Percentiles rank a stretch among this genome's conserved stretches.
These are phyloP conservation scores for Icerya purchasi DNA, from an alignment of 2,888 invertebrate species.

Conservation along the genomic window DNA sequence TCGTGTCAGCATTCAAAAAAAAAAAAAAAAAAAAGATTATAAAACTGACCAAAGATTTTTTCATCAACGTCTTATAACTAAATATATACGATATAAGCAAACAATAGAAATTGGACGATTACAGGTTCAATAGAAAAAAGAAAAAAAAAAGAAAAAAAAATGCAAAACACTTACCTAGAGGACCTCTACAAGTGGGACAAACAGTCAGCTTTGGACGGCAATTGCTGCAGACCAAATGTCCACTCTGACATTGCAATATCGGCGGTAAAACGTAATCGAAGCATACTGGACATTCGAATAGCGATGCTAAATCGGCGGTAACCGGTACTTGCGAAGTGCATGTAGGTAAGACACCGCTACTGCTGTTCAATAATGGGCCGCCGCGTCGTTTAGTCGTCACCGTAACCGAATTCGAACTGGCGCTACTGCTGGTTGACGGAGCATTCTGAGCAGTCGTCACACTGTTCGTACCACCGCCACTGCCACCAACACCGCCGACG, in stretches of 20 bases:
- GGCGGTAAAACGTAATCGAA: slow-evolving; percentile 99
- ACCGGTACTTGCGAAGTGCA: slow-evolving; percentile 16
- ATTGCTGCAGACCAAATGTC: slow-evolving; percentile 92
- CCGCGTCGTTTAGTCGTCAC: slow-evolving; percentile 8
- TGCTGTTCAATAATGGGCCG: too few relatives aligned
- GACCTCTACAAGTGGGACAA: slow-evolving; percentile 95
- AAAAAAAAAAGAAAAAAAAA: too few relatives aligned
- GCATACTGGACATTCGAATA: slow-evolving; percentile 92
- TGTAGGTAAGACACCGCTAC: slow-evolving; percentile 1
- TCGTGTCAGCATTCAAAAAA: too few relatives aligned
- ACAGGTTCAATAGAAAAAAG: too few relatives aligned
- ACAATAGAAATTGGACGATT: too few relatives aligned
- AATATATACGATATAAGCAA: too few relatives aligned
- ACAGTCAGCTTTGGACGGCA: slow-evolving; percentile 91
- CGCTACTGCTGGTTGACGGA: neutral
- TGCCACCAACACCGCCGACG: neutral
- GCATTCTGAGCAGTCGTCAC: neutral
- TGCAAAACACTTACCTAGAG: slow-evolving; percentile 39
- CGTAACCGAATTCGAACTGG: neutral
- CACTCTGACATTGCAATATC: slow-evolving; percentile 94
- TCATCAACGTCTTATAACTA: too few relatives aligned
- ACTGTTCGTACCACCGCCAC: neutral
- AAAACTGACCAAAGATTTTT: too few relatives aligned
- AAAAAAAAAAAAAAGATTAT: too few relatives aligned
- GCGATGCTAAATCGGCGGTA: slow-evolving; percentile 63